Percentiles rank a stretch among this genome's conserved stretches.
These are phyloP conservation scores for Caretta caretta DNA, from an alignment of 2,113 vertebrate species.

Conservation along the genomic window DNA sequence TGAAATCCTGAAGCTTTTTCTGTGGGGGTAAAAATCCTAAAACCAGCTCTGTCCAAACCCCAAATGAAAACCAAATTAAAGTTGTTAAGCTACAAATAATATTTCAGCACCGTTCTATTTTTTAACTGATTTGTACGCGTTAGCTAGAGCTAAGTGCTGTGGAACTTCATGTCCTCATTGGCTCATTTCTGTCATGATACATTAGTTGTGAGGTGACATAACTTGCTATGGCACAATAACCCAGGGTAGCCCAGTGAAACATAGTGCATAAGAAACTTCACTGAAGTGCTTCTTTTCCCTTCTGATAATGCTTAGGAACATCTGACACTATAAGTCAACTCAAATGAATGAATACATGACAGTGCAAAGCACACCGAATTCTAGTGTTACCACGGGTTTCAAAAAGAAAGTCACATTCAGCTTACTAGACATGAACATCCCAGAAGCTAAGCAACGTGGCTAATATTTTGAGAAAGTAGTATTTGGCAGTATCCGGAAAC, in stretches of 20 bases:
- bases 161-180: background rate
- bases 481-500: background rate
- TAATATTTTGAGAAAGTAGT: background rate
- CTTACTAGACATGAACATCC: background rate
- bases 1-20: background rate
- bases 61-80: background rate
- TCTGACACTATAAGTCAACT: background rate
- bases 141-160: background rate
- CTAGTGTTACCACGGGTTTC: background rate
- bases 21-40: background rate
- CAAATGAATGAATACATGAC: background rate
- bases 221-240: background rate
- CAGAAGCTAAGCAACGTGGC: background rate
- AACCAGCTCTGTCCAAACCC: background rate
- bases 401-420: background rate
- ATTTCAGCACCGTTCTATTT: background rate
- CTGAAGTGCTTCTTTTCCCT: background rate
- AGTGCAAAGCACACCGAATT: background rate
- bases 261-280: accelerated
- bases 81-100: background rate
- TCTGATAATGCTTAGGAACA: background rate
- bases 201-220: background rate
- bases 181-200: background rate
- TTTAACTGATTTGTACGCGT: background rate
- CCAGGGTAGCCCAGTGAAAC: background rate